Base-by-base conservation (phyloP, 2,113 vertebrate genomes). In the Engystomops pustulosus region DNA sequence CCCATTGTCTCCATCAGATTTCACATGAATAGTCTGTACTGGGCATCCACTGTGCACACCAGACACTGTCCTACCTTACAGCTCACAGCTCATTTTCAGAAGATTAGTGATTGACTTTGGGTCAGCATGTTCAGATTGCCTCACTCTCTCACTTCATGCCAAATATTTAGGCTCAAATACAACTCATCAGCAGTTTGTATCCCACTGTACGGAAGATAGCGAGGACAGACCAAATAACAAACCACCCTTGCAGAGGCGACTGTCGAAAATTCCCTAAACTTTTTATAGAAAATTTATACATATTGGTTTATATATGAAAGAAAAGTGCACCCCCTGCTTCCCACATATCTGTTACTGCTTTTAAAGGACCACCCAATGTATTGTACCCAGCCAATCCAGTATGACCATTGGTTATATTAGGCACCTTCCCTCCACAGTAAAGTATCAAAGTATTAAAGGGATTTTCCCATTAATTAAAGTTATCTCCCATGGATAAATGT, bases 21-120 rank as follows among this genome's bases (percentile, higher is more conserved):
- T 90, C 91, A 88, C 86, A 90, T 93, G 93, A 95, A 96, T 95
- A 93, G 95, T 38, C n/a, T 11, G 85, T 55, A 34, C 79, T 79
- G 25, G 65, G 45, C 4, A 80, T 6, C 60, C 3, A 80, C 86
- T 1, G 83, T 25, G 68, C 83, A 0, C 60, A 83, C 87, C 75
- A 79, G 88, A 88, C 88, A 55, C 67, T 32, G 78, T 86, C 0
- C 55, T 0, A 79, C 89, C 87, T 85, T 84, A 49, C 38, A 83
- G 85, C 84, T 6, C 87, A 86, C 90, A 0, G 86, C 27, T 85
- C 69, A 9, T 88, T 86, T 75, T 27, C 87, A 41, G 86, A 81
- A 91, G 90, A 93, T 92, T 92, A 92, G 7, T 84, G 68, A 32
- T 45, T 15, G 86, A 86, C 86, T 38, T 86, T 81, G 0, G 88